Evolutionary conservation across 2,888 invertebrate species (phyloP).

Genomic region (Limenitis camilla): DNA sequence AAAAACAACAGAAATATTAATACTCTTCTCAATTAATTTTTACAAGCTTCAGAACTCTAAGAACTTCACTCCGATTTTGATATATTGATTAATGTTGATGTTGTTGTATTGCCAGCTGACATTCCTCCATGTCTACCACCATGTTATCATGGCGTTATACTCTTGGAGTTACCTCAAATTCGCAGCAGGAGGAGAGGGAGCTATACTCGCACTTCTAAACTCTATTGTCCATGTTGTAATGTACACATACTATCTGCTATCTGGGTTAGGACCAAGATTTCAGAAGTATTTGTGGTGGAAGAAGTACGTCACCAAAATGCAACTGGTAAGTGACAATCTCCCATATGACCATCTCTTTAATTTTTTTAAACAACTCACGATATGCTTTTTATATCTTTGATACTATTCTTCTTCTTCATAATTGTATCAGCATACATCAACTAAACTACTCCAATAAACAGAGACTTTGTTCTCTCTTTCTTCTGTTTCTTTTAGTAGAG

Average conservation of each 20-base stretch:
- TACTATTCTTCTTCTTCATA: too few relatives aligned
- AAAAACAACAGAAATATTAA: too few relatives aligned
- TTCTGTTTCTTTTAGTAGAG: neutral
- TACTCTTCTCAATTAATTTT: too few relatives aligned
- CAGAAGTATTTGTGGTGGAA: conserved; percentile 92
- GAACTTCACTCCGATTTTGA: too few relatives aligned
- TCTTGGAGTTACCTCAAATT: conserved; percentile 88
- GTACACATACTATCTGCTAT: conserved; percentile 87
- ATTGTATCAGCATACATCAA: too few relatives aligned
- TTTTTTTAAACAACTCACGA: neutral
- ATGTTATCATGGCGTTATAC: conserved; percentile 84
- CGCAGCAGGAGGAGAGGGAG: conserved; percentile 85
- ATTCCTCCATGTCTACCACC: conserved; percentile 93
- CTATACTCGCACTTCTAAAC: conserved; percentile 83
- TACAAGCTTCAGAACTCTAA: too few relatives aligned
- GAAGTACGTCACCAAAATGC: conserved; percentile 87
- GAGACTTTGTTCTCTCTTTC: neutral
- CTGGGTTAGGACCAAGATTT: conserved; percentile 84
- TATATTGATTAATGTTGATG: too few relatives aligned
- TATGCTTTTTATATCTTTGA: too few relatives aligned
- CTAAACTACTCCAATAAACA: too few relatives aligned
- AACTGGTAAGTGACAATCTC: conserved; percentile 78
- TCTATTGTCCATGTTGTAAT: conserved; percentile 87
- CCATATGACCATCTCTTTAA: neutral
- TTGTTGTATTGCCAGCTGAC: too few relatives aligned